A percentile compares a stretch with the other conserved stretches of the same genome.
These are phyloP conservation scores for Delichon dasypus DNA, from an alignment of 2,797 vertebrate genomes.

Conservation along the genomic window DNA sequence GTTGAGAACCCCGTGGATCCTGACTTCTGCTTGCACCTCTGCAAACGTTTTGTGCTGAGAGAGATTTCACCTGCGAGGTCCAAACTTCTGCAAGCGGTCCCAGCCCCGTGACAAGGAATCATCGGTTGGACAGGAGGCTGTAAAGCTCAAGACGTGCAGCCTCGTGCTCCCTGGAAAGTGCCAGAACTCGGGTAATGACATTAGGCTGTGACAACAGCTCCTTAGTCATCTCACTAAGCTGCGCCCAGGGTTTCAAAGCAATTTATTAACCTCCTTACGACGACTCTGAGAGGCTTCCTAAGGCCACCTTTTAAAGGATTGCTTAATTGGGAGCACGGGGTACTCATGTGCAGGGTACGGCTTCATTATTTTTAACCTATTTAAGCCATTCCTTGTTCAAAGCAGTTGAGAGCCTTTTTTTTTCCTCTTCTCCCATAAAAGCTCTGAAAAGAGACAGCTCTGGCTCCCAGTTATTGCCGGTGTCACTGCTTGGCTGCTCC, in stretches of 20 bases:
- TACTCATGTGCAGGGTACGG: neutral
- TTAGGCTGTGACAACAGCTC: neutral
- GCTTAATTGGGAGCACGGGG: neutral
- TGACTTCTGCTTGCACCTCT: neutral
- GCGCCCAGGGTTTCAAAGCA: neutral
- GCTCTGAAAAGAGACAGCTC: neutral
- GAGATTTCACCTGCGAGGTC: neutral
- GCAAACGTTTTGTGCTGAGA: neutral
- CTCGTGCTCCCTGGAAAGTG: neutral
- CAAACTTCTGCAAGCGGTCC: neutral
- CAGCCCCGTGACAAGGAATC: neutral
- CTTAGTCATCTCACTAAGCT: neutral
- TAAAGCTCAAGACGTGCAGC: neutral
- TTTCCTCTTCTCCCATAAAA: neutral
- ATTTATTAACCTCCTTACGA: neutral
- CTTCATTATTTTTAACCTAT: conserved; percentile 36
- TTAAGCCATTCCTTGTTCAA: neutral
- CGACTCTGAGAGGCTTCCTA: neutral
- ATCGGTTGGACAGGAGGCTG: neutral
- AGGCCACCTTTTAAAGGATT: neutral
- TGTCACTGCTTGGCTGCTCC: neutral
- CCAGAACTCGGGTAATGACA: neutral
- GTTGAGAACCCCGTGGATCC: neutral
- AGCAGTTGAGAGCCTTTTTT: neutral
- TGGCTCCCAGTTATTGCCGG: neutral